Base-by-base conservation (phyloP, 2,888 invertebrate genomes). In the Chloromyia formosa region DNA sequence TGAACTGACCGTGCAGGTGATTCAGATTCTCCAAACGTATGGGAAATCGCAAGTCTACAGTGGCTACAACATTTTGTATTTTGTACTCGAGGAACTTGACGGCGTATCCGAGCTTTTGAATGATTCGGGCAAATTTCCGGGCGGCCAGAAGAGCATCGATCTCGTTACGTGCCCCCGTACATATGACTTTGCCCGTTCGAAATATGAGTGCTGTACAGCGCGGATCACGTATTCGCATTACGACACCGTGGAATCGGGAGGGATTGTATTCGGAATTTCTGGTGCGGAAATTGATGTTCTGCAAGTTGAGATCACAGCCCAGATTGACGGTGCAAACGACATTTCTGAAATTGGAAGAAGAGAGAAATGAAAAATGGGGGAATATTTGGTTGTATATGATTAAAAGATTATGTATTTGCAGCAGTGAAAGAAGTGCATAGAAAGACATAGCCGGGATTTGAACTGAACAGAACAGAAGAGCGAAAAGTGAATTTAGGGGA, bases 211-310 rank as follows among this genome's bases (percentile, higher is more conserved):
- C 92, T 1, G 93, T 93, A 27, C 91, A 91, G 79, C 92, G 88
- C 0, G 94, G 94, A 77, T 92, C 92, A 71, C 93, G 86, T 82
- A 94, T 91, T 81, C 93, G 89, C 94, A 94, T 94, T 0, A 94
- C 90, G 16, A 94, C 90, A 12, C 94, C 94, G 81, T 93, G 92
- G 82, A 94, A 94, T 78, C 94, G 87, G 5, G 91, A 89, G 9
- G 94, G 94, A 81, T 93, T 93, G 80, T 94, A 94, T 84, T 94
- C 94, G 0, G 94, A 93, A 84, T 92, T 94, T 78, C 94, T 87
- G 2, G 94, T 94, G 71, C 92, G 89, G 77, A 91, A 91, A 82
- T 94, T 94, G 74, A 94, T 93, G 75, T 89, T 89, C 80, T 91
- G 88, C 45, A 94, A 85, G 81, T 93, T 90, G 74, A 94, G 84